Evolutionary conservation across 2,113 vertebrate genomes (phyloP).

Genomic region (Larimichthys crocea): DNA sequence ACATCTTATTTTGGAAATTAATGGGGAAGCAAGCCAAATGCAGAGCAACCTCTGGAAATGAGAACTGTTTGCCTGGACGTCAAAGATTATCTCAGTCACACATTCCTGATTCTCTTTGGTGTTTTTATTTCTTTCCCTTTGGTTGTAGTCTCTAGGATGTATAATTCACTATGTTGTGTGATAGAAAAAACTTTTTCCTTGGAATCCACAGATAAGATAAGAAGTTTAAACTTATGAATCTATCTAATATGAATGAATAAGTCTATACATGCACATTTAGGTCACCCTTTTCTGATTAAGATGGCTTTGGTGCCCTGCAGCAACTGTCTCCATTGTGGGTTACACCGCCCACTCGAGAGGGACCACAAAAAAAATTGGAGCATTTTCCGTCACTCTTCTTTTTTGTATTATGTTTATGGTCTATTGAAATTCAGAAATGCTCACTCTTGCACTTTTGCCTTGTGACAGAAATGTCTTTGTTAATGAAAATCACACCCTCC

Average conservation of each 20-base stretch:
- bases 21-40: conserved; percentile 30
- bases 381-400: conserved; percentile 20
- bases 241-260: conserved; percentile 8
- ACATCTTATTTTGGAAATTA: conserved; percentile 67
- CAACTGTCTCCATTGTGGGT: conserved; percentile 49
- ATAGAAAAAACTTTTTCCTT: neutral
- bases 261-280: conserved; percentile 62
- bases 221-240: conserved; percentile 21
- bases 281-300: conserved; percentile 54
- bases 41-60: conserved; percentile 38
- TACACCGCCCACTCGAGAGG: conserved; percentile 52
- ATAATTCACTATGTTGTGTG: conserved; percentile 49
- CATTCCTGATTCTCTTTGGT: conserved; percentile 42
- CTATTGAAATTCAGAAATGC: conserved; percentile 42
- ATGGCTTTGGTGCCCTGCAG: conserved; percentile 49
- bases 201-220: conserved; percentile 30
- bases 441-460: conserved; percentile 39
- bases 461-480: conserved; percentile 35
- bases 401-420: conserved; percentile 32
- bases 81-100: conserved; percentile 24
- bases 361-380: conserved; percentile 19
- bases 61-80: conserved; percentile 12
- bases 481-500: conserved; percentile 29
- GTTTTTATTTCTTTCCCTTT: neutral
- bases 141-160: conserved; percentile 26